Percentiles rank a stretch among this genome's conserved stretches.
These are phyloP conservation scores for Phaonia tiefii DNA, from an alignment of 2,888 invertebrate genomes.

Conservation along the genomic window DNA sequence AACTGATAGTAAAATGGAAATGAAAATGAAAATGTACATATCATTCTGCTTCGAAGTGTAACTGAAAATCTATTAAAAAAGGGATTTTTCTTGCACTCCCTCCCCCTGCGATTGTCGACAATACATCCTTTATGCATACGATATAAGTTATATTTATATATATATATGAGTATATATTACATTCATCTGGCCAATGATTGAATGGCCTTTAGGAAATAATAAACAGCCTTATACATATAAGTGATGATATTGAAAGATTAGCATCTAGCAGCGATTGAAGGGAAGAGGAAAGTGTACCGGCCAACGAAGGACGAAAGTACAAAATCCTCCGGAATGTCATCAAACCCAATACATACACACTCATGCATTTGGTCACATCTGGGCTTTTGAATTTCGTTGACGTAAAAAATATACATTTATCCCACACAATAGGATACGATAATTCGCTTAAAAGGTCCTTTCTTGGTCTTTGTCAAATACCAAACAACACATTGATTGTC, in stretches of 20 bases:
- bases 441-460: conserved; percentile 48
- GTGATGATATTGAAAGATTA: conserved; percentile 15
- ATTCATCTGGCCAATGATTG: conserved; percentile 54
- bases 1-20: no score
- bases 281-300: neutral
- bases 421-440: conserved; percentile 26
- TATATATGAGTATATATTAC: no score
- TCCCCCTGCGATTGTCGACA: no score
- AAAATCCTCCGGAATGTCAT: neutral
- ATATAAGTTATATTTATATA: neutral
- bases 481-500: conserved; percentile 18
- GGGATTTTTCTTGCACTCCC: no score
- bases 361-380: conserved; percentile 48
- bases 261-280: neutral
- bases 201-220: conserved; percentile 34
- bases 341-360: neutral
- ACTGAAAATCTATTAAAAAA: no score
- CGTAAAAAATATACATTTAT: conserved; percentile 46
- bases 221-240: neutral
- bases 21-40: no score
- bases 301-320: neutral
- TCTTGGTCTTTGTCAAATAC: conserved; percentile 7
- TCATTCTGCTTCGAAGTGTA: no score
- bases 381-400: conserved; percentile 32
- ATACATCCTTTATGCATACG: conserved; percentile 10